Evolutionary conservation across 1,140 invertebrate species (phyloP).

Genomic region (Drosophila biarmipes): DNA sequence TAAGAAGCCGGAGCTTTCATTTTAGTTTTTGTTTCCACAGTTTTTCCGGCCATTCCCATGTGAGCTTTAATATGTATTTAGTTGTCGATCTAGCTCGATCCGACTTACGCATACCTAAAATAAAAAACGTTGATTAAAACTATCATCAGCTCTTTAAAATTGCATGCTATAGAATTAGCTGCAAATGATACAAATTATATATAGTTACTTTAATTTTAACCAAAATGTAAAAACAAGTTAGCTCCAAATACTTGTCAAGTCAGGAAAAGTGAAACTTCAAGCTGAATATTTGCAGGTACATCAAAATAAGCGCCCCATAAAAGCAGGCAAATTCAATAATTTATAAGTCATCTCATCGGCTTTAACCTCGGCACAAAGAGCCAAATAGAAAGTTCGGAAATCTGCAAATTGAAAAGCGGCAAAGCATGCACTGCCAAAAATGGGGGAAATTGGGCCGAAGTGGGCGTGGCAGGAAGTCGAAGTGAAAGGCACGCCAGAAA

Average conservation of each 20-base stretch:
- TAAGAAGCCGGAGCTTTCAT: too few relatives aligned
- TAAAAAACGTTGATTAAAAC: too few relatives aligned
- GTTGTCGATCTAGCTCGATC: too few relatives aligned
- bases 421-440: background rate
- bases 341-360: constrained; percentile 35
- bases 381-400: constrained; percentile 53
- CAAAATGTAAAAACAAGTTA: background rate
- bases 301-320: constrained; percentile 10
- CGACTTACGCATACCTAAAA: too few relatives aligned
- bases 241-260: background rate
- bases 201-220: background rate
- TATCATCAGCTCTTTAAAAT: too few relatives aligned
- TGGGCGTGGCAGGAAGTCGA: constrained; percentile 14
- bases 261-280: background rate
- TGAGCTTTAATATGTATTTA: too few relatives aligned
- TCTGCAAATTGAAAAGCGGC: constrained; percentile 64
- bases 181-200: too few relatives aligned
- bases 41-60: too few relatives aligned
- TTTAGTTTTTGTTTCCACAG: too few relatives aligned
- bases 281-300: constrained; percentile 21
- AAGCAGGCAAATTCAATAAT: constrained; percentile 43
- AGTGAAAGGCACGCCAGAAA: constrained; percentile 26
- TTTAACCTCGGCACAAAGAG: constrained; percentile 27
- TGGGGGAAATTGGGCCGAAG: background rate
- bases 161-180: too few relatives aligned